phyloP scores from a whole-genome alignment of 2,888 invertebrate genomes.

The Galerucella nymphaeae region DNA sequence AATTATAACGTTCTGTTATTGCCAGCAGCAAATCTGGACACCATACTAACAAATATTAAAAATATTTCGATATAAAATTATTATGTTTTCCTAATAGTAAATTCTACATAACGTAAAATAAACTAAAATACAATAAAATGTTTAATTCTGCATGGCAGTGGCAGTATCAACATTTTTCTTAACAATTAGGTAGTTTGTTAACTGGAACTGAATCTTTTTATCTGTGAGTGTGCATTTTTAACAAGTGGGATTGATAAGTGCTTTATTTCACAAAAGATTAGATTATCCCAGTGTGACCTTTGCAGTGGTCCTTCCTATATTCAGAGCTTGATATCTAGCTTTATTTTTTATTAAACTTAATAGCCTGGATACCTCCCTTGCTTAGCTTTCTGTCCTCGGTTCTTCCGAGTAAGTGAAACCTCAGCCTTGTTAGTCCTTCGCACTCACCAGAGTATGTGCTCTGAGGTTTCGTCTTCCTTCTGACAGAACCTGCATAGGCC shows the following conservation, averaged over 20 bases:
- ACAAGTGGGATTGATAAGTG: background rate
- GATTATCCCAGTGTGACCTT: too few species aligned
- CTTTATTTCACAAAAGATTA: too few species aligned
- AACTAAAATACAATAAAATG: slow-evolving; percentile 53
- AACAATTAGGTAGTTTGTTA: slow-evolving; percentile 6
- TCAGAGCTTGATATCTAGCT: too few species aligned
- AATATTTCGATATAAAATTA: background rate
- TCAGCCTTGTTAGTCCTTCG: too few species aligned
- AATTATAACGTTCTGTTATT: background rate
- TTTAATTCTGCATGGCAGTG: slow-evolving; percentile 65
- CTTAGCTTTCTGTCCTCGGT: too few species aligned
- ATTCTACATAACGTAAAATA: background rate
- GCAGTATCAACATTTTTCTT: slow-evolving; percentile 63
- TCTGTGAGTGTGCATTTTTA: background rate
- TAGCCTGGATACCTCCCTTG: too few species aligned
- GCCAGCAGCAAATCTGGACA: background rate
- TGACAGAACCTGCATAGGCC: too few species aligned
- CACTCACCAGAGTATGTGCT: too few species aligned
- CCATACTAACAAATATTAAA: background rate
- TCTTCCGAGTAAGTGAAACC: too few species aligned
- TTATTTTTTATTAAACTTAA: too few species aligned
- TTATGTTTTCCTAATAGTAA: background rate
- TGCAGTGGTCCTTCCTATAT: too few species aligned
- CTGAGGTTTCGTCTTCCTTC: too few species aligned
- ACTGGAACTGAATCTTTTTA: slow-evolving; percentile 21